phyloP scores from a whole-genome alignment of 2,113 vertebrate species.

The Choloepus hoffmanni region DNA sequence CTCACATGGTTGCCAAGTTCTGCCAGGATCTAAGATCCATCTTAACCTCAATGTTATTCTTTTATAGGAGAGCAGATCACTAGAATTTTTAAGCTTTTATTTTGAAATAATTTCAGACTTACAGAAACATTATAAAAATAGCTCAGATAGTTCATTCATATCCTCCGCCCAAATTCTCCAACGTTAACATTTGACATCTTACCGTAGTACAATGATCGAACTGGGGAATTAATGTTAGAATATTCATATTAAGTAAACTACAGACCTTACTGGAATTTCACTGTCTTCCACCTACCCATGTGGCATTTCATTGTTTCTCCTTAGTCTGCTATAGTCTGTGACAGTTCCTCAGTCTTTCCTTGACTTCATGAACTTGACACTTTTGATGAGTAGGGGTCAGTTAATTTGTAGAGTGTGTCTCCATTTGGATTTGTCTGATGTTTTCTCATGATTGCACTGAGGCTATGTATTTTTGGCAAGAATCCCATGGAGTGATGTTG shows the following conservation, averaged over 20 bases:
- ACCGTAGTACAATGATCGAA: background rate
- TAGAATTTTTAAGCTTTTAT: background rate
- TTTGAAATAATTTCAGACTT: background rate
- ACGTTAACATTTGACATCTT: background rate
- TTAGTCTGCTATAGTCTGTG: too few relatives aligned
- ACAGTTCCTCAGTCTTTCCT: background rate
- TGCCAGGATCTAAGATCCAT: background rate
- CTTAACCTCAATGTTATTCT: too few relatives aligned
- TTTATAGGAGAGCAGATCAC: background rate
- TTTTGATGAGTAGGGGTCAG: background rate
- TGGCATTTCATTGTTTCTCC: background rate
- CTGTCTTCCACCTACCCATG: background rate
- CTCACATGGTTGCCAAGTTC: background rate
- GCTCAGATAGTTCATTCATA: background rate
- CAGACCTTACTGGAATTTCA: too few relatives aligned
- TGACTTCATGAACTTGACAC: background rate
- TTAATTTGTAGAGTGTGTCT: background rate
- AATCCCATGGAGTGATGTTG: rapidly evolving
- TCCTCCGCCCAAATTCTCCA: background rate
- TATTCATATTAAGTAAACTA: too few relatives aligned
- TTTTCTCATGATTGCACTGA: background rate
- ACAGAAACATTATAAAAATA: background rate
- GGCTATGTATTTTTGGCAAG: background rate
- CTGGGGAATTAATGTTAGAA: background rate
- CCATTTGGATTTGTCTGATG: background rate